A percentile compares a stretch with the other conserved stretches of the same genome.
phyloP scores from a whole-genome alignment of 2,113 vertebrate species.

The Menidia beryllina region DNA sequence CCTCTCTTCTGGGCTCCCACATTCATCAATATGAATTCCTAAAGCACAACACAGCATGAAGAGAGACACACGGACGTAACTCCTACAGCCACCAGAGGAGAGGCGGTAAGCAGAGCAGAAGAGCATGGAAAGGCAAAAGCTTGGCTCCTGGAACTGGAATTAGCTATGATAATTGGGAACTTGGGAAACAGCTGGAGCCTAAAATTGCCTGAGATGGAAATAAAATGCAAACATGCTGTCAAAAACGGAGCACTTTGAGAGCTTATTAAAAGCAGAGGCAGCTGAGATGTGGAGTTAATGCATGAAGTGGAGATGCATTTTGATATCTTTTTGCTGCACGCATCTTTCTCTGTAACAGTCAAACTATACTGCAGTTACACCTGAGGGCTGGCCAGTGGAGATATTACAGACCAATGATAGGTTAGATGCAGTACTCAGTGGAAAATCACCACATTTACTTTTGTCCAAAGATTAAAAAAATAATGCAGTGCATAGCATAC shows the following conservation, averaged over 20 bases:
- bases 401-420: conserved; percentile 4
- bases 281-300: conserved; percentile 39
- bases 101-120: conserved; percentile 54
- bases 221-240: conserved; percentile 4
- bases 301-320: conserved; percentile 4
- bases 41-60: conserved; percentile 78
- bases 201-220: conserved; percentile 16
- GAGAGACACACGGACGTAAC: conserved; percentile 43
- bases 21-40: conserved; percentile 87
- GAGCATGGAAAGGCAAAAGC: conserved; percentile 29
- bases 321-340: not conserved
- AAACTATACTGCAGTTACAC: not conserved
- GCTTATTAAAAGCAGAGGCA: conserved; percentile 18
- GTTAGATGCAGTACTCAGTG: not conserved
- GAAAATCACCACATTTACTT: not conserved
- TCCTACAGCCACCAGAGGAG: conserved; percentile 48
- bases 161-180: conserved; percentile 43
- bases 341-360: conserved; percentile 13
- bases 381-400: conserved; percentile 33
- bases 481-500: not conserved
- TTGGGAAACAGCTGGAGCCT: conserved; percentile 22
- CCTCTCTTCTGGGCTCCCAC: conserved; percentile 91
- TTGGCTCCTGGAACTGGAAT: conserved; percentile 20
- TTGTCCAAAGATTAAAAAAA: not conserved
- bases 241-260: not conserved